A percentile compares a stretch with the other conserved stretches of the same genome.
phyloP scores from a whole-genome alignment of 2,113 vertebrate species.

The Epinephelus moara region DNA sequence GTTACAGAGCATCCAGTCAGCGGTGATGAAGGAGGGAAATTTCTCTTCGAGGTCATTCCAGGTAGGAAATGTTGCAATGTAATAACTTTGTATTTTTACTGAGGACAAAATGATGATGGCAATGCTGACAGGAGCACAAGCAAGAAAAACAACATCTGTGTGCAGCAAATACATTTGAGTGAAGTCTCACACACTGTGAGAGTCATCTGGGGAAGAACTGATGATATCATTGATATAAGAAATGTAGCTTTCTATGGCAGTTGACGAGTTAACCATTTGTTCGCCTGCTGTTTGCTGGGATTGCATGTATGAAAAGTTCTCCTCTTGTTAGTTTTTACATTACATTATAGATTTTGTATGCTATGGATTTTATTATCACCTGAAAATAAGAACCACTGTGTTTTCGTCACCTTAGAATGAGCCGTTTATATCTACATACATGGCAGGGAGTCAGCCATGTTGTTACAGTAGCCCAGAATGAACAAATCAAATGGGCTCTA shows the following conservation, averaged over 20 bases:
- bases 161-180: neutral
- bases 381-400: too few species aligned
- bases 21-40: constrained; percentile 94
- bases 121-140: neutral
- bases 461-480: too few species aligned
- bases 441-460: too few species aligned
- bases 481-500: too few species aligned
- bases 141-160: constrained; percentile 13
- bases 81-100: constrained; percentile 12
- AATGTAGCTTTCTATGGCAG: neutral
- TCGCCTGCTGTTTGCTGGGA: neutral
- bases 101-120: constrained; percentile 7
- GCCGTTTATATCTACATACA: too few species aligned
- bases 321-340: too few species aligned
- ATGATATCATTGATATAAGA: too few species aligned
- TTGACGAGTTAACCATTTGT: neutral
- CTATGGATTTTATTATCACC: too few species aligned
- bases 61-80: constrained; percentile 85
- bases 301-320: neutral
- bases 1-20: constrained; percentile 94
- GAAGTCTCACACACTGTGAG: neutral
- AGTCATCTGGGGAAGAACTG: neutral
- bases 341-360: too few species aligned
- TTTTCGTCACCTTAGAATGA: too few species aligned
- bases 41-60: constrained; percentile 97